A percentile compares a stretch with the other conserved stretches of the same genome.
phyloP scores from a whole-genome alignment of 2,113 vertebrate species.

The Heterotilapia buettikoferi region DNA sequence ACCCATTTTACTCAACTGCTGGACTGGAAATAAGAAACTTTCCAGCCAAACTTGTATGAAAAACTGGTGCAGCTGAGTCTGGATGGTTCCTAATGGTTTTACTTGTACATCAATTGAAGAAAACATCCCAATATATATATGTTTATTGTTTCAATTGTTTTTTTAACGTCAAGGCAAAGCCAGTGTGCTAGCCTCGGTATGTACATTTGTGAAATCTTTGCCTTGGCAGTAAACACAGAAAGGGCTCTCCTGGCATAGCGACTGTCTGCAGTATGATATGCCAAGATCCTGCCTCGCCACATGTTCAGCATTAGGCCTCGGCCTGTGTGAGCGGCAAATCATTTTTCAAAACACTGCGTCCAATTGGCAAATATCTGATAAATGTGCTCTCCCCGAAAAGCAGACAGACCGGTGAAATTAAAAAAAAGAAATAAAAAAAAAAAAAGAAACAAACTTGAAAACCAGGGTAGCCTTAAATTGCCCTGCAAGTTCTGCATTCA shows the following conservation, averaged over 20 bases:
- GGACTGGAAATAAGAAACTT: not conserved
- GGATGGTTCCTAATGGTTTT: not conserved
- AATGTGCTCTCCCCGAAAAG: not conserved
- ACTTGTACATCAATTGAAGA: not conserved
- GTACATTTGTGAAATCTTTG: not conserved
- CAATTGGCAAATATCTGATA: not conserved
- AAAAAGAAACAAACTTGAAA: not conserved
- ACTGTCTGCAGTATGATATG: not conserved
- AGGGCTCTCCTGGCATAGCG: not conserved
- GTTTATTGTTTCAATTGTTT: not conserved
- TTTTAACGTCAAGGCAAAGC: not conserved
- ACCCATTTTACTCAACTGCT: not conserved
- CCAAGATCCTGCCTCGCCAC: not conserved
- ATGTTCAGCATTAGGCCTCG: not conserved
- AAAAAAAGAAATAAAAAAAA: not conserved
- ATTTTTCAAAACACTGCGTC: not conserved
- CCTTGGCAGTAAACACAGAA: not conserved
- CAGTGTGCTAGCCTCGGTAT: not conserved
- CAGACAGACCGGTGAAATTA: not conserved
- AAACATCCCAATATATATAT: not conserved
- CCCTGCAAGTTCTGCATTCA: constrained; percentile 27
- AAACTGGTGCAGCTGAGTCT: not conserved
- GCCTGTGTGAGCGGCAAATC: not conserved
- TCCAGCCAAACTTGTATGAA: not conserved
- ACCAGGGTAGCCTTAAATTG: constrained; percentile 9